Conservation (phyloP, 2,113 vertebrate genomes). For the Eleginops maclovinus region DNA sequence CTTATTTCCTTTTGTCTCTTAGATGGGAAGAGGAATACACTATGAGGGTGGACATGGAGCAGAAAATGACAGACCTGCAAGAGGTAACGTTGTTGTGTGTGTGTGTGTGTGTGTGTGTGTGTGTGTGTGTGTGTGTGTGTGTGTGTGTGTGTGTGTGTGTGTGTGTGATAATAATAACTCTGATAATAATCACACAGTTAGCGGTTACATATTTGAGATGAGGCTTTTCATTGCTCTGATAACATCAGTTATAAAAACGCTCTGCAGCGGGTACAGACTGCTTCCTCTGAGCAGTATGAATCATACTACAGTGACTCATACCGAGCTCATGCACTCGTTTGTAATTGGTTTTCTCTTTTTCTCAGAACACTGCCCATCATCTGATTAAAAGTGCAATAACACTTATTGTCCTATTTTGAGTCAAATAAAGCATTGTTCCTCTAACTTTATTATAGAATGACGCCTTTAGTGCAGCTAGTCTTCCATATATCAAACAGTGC, state of each 20-base stretch:
- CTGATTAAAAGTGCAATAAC: background rate
- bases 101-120: no score
- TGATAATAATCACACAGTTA: no score
- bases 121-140: no score
- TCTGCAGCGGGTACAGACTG: background rate
- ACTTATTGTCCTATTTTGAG: no score
- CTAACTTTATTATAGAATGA: no score
- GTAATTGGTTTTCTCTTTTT: background rate
- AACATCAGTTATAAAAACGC: no score
- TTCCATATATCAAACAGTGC: no score
- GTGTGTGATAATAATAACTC: no score
- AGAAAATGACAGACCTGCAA: conserved; percentile 78
- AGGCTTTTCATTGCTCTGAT: background rate
- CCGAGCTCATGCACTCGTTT: background rate
- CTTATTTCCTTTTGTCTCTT: background rate
- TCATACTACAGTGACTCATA: background rate
- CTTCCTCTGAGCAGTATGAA: background rate
- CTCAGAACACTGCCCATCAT: background rate
- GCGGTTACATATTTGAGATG: background rate
- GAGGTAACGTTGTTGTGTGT: conserved; percentile 59
- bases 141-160: no score
- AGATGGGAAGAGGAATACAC: conserved; percentile 83
- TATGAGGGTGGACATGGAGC: conserved; percentile 78
- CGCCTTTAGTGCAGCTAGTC: no score
- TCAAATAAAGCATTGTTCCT: no score